Evolutionary conservation across 2,797 vertebrate genomes (phyloP), one percentile per base, ranked within the genome.

Genomic region (Dryobates pubescens): DNA sequence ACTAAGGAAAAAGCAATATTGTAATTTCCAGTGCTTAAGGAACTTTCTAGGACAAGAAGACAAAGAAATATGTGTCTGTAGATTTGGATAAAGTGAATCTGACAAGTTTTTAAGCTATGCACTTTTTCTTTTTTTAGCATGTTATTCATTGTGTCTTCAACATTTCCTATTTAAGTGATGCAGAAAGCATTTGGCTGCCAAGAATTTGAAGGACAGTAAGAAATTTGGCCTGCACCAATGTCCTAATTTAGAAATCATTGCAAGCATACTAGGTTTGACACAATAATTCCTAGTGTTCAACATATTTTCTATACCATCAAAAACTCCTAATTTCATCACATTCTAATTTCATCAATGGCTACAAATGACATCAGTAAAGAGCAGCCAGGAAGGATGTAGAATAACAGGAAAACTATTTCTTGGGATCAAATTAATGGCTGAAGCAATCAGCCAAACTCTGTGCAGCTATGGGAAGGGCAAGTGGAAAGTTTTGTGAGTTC

Each of bases 141-240:
- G 24, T 68, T 87, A 12, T 79, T 65, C 30, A 74, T 23, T 1
- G 0, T 62, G 34, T 63, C 24, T 72, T 75, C 67, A 78, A 36
- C 57, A 38, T 29, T 29, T 68, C 30, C 71, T 30, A 18, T 54
- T 92, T 80, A 63, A 38, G 11, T 53, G 56, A 6, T 20, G 22
- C 32, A 19, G 19, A 92, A 82, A 68, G 4, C 18, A 34, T 87
- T 90, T 75, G 62, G 13, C 26, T 94, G 86, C 93, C 74, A 93
- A 87, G 79, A 92, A 95, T 62, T 81, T 94, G 79, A 81, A 84
- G 93, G 84, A 49, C 87, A 85, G 71, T 51, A 74, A 72, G 86
- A 92, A n/a, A 64, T 75, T 53, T 0, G 2, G 30, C 53, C 51
- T 27, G 8, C 24, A 62, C 5, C 13, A 72, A 2, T n/a, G 14